Percentiles rank a stretch among this genome's conserved stretches.
phyloP scores from a whole-genome alignment of 2,797 vertebrate genomes.

The Crotalus adamanteus region DNA sequence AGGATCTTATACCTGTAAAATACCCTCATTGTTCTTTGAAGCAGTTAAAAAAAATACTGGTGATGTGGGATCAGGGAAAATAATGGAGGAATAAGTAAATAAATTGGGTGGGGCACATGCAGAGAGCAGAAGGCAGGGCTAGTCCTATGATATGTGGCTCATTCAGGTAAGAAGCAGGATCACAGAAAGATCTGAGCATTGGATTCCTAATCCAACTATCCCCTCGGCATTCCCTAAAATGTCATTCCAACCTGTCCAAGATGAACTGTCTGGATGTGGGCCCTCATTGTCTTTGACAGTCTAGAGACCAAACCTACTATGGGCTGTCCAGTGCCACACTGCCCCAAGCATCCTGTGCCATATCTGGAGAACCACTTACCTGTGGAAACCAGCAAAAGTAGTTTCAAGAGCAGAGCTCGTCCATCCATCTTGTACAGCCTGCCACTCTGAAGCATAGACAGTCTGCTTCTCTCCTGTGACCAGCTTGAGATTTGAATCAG shows the following conservation, averaged over 20 bases:
- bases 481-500: conserved; percentile 56
- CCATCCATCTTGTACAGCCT: conserved; percentile 31
- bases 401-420: conserved; percentile 30
- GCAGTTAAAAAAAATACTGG: neutral
- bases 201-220: neutral
- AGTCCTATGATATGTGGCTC: neutral
- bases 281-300: neutral
- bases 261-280: neutral
- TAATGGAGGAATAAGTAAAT: neutral
- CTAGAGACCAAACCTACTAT: neutral
- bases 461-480: conserved; percentile 42
- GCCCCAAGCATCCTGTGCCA: too few relatives aligned
- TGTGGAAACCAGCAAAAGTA: conserved; percentile 51
- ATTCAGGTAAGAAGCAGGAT: neutral
- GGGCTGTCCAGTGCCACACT: neutral
- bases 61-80: neutral
- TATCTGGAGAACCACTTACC: conserved; percentile 44
- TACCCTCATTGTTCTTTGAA: neutral
- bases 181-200: too few relatives aligned
- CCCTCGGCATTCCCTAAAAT: neutral
- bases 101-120: neutral
- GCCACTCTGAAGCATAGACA: conserved; percentile 55
- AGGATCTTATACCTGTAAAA: neutral
- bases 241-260: neutral
- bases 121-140: neutral